Percentiles rank a stretch among this genome's conserved stretches.
phyloP scores from a whole-genome alignment of 2,888 invertebrate species.

The Apeira syringaria region DNA sequence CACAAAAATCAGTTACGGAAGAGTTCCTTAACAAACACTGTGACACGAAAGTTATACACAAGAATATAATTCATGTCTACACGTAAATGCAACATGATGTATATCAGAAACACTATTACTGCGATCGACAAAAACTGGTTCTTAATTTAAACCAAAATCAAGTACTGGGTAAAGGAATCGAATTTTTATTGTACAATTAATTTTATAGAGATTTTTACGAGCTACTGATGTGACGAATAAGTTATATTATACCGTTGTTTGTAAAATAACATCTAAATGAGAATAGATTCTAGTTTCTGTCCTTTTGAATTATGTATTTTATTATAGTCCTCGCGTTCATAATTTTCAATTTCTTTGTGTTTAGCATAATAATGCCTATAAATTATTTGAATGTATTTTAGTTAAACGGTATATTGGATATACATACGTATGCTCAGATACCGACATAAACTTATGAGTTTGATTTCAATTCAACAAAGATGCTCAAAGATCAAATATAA shows the following conservation, averaged over 20 bases:
- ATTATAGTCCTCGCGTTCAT: conserved; percentile 9
- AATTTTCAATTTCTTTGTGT: conserved; percentile 16
- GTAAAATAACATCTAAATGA: conserved; percentile 25
- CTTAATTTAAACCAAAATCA: conserved; percentile 34
- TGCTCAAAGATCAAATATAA: too few species aligned
- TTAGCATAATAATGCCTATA: too few species aligned
- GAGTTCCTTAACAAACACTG: too few species aligned
- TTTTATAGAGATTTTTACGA: conserved; percentile 22
- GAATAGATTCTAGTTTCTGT: conserved; percentile 22
- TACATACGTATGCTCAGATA: too few species aligned
- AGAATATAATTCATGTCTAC: too few species aligned
- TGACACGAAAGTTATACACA: too few species aligned
- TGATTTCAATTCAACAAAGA: too few species aligned
- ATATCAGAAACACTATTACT: conserved; percentile 5
- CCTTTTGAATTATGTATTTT: conserved; percentile 13
- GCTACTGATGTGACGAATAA: conserved; percentile 22
- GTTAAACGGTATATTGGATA: too few species aligned
- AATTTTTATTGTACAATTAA: conserved; percentile 20
- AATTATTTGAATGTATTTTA: too few species aligned
- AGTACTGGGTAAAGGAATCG: conserved; percentile 8
- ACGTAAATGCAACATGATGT: conserved; percentile 3
- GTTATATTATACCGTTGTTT: conserved; percentile 18
- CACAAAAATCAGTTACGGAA: too few species aligned
- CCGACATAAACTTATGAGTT: too few species aligned
- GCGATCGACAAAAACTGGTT: conserved; percentile 35